Percentiles rank a stretch among this genome's conserved stretches.
These are phyloP conservation scores for Acyrthosiphon pisum DNA, from an alignment of 1,140 invertebrate species.

Conservation along the genomic window DNA sequence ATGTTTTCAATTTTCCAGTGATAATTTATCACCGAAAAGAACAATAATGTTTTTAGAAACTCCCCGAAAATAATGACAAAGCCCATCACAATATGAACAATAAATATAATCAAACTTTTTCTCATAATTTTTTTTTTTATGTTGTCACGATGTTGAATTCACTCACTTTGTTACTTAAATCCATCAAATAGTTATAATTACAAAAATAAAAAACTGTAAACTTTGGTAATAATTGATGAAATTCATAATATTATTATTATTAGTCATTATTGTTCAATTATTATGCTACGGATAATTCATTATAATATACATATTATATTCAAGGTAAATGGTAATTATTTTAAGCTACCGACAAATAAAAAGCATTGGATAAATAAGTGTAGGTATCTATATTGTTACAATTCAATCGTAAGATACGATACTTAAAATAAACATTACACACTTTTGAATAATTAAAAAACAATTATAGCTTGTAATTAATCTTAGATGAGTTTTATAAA, in stretches of 20 bases:
- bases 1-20: conserved; percentile 16
- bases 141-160: neutral
- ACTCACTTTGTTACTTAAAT: neutral
- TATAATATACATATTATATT: neutral
- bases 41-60: neutral
- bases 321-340: neutral
- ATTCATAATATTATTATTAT: neutral
- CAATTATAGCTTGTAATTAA: too few relatives aligned
- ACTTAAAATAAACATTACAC: neutral
- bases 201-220: neutral
- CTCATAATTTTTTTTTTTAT: too few relatives aligned
- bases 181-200: neutral
- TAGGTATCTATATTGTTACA: neutral
- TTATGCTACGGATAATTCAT: neutral
- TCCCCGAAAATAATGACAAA: conserved; percentile 17
- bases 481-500: too few relatives aligned
- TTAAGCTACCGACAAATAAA: neutral
- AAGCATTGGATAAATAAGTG: neutral
- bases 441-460: neutral
- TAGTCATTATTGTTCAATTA: neutral
- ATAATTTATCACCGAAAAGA: neutral
- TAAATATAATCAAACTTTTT: neutral
- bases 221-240: neutral
- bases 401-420: neutral
- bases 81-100: neutral